Evolutionary conservation across 1,140 invertebrate genomes (phyloP).

Genomic region (Aradophagus sp.): DNA sequence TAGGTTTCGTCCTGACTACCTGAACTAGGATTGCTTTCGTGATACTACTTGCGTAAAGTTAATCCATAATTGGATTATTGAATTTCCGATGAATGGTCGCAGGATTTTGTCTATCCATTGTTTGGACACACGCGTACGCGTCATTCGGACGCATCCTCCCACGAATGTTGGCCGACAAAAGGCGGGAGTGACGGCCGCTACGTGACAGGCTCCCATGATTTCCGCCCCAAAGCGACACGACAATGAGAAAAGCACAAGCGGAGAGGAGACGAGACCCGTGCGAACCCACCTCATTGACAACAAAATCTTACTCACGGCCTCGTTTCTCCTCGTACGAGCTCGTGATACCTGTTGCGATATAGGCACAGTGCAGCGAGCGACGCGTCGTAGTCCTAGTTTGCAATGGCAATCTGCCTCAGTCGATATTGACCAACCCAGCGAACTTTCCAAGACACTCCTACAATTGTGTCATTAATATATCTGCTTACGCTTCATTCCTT

Average conservation of each 20-base stretch:
- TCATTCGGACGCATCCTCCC: constrained; percentile 33
- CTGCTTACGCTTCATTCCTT: constrained; percentile 8
- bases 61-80: too few species aligned
- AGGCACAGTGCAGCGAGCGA: constrained; percentile 17
- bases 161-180: constrained; percentile 35
- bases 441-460: constrained; percentile 52
- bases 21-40: too few species aligned
- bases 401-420: constrained; percentile 25
- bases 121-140: constrained; percentile 6
- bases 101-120: not conserved
- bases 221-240: constrained; percentile 39
- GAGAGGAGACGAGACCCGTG: constrained; percentile 23
- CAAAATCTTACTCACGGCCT: constrained; percentile 49
- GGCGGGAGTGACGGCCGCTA: constrained; percentile 18
- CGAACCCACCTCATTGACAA: constrained; percentile 43
- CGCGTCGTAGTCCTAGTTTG: constrained; percentile 43
- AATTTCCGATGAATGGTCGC: too few species aligned
- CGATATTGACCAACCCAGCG: constrained; percentile 44
- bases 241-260: constrained; percentile 27
- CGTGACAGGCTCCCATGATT: constrained; percentile 47
- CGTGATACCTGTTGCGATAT: constrained; percentile 44
- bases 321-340: constrained; percentile 36
- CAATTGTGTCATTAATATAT: constrained; percentile 29
- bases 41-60: too few species aligned
- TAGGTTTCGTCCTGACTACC: too few species aligned